Base-by-base conservation (phyloP, 2,113 vertebrate genomes). In the Pogona vitticeps region DNA sequence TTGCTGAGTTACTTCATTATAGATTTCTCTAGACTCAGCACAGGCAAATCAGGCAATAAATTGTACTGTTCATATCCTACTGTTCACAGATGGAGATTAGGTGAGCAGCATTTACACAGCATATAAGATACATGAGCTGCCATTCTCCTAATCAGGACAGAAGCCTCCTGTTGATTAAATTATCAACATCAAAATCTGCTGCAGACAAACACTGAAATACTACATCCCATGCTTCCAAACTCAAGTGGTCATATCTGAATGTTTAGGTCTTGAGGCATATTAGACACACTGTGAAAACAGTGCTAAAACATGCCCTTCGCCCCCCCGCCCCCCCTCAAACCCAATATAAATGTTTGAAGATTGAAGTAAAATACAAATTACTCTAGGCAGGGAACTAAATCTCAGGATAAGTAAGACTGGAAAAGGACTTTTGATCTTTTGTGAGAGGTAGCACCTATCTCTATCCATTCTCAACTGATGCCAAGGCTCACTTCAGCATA, bases 111-210 rank as follows among this genome's bases (percentile, higher is more conserved):
- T 84, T 82, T 88, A 88, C 84, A 88, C 13, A 70, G 79, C 88
- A 83, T 52, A 91, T 23, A 82, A 94, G 88, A 94, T 88, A 28
- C 87, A 94, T 38, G 86, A 91, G 93, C 91, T 95, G 92, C 90
- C 38, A 1, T 78, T 83, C 82, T 72, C 33, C 78, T 88, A 67
- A 91, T 90, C 83, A 89, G 80, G 38, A 38, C 76, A 38, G 87
- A 87, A 91, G 83, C 83, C 84, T 82, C 73, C 10, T 77, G 92
- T 86, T 88, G 90, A 90, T 91, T 92, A 92, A 89, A 87, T 87
- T 40, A 91, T 78, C 89, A 87, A 83, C 73, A 90, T 79, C 40
- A 40, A 90, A 68, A 80, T 70, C 83, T 36, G 31, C 23, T 59
- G 70, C 88, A 85, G 65, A 17, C 70, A 79, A 84, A 52, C 3